Conservation (phyloP, 2,113 vertebrate genomes). For the Hoplias malabaricus region DNA sequence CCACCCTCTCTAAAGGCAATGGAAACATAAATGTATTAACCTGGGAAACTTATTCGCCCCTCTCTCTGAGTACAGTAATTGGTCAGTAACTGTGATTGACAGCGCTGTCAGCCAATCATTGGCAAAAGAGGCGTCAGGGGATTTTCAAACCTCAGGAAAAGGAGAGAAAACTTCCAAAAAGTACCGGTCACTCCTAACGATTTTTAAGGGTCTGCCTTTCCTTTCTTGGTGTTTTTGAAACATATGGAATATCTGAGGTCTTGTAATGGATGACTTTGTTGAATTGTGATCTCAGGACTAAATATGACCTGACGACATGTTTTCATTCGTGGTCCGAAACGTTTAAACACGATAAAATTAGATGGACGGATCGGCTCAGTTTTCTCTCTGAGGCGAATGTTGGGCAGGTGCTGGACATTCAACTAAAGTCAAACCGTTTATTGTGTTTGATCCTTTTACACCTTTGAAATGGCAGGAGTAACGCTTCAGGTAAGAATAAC, state of each 20-base stretch:
- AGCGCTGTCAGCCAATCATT: constrained; percentile 18
- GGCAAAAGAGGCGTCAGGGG: constrained; percentile 1
- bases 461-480: constrained; percentile 42
- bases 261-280: not conserved
- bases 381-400: not conserved
- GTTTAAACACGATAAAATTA: not conserved
- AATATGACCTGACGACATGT: constrained; percentile 17
- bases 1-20: too few species aligned
- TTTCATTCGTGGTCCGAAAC: not conserved
- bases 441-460: not conserved
- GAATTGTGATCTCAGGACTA: not conserved
- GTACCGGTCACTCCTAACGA: constrained; percentile 7
- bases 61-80: not conserved
- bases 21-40: not conserved
- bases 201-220: not conserved
- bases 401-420: not conserved
- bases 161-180: constrained; percentile 31
- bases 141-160: constrained; percentile 52
- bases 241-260: not conserved
- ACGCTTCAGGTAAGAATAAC: constrained; percentile 52
- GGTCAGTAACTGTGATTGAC: constrained; percentile 31
- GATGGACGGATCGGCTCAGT: not conserved
- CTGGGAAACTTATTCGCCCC: not conserved
- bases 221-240: not conserved
- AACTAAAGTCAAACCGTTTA: not conserved